phyloP scores from a whole-genome alignment of 2,113 vertebrate genomes.

The Polyodon spathula region DNA sequence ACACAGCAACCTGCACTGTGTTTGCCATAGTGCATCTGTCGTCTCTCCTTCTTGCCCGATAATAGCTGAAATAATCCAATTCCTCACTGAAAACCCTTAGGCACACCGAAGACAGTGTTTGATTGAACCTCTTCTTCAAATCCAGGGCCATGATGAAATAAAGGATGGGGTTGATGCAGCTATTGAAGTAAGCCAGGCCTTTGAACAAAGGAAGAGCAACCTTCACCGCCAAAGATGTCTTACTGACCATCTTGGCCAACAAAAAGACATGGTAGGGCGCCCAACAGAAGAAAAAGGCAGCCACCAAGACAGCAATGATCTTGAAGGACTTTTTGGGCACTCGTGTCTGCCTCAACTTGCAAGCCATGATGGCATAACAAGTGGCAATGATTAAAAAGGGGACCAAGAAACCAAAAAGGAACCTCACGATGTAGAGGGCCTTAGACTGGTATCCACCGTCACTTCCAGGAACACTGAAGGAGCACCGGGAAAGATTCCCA shows the following conservation, averaged over 20 bases:
- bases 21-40: too few relatives aligned
- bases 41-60: too few relatives aligned
- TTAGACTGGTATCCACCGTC: not conserved
- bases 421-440: slow-evolving; percentile 42
- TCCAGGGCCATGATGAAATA: slow-evolving; percentile 62
- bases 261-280: slow-evolving; percentile 57
- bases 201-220: slow-evolving; percentile 40
- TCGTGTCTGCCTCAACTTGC: slow-evolving; percentile 43
- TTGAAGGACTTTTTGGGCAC: slow-evolving; percentile 39
- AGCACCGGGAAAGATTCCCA: slow-evolving; percentile 50
- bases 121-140: slow-evolving; percentile 25
- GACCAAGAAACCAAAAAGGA: slow-evolving; percentile 54
- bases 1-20: too few relatives aligned
- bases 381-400: slow-evolving; percentile 52
- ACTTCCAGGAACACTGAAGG: slow-evolving; percentile 29
- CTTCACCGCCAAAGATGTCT: slow-evolving; percentile 33
- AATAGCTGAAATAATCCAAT: slow-evolving; percentile 6
- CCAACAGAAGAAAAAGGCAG: slow-evolving; percentile 63
- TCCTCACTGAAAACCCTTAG: slow-evolving; percentile 41
- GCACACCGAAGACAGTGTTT: slow-evolving; percentile 37
- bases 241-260: slow-evolving; percentile 49
- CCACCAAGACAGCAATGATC: slow-evolving; percentile 42
- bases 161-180: slow-evolving; percentile 60
- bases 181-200: slow-evolving; percentile 57
- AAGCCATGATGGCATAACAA: slow-evolving; percentile 42